Conservation (phyloP, 2,113 vertebrate genomes). For the Pollimyrus isidori region DNA sequence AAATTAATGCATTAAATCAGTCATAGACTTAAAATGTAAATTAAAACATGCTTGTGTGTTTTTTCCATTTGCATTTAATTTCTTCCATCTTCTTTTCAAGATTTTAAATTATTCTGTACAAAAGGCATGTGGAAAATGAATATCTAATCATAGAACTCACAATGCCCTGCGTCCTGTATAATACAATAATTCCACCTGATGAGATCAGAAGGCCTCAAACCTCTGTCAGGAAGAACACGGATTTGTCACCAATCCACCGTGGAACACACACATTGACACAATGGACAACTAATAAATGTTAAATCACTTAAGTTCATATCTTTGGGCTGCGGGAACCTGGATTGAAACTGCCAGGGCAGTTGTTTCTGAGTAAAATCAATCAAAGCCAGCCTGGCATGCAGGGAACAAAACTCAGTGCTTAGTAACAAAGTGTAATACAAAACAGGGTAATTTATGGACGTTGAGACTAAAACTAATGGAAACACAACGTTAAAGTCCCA, state of each 20-base stretch:
- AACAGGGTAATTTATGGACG: not conserved
- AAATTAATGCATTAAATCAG: not conserved
- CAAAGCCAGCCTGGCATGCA: not conserved
- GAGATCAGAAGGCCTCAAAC: not conserved
- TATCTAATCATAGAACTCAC: slow-evolving; percentile 2
- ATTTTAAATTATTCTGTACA: slow-evolving; percentile 5
- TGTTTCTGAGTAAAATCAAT: not conserved
- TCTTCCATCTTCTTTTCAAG: slow-evolving; percentile 15
- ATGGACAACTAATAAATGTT: not conserved
- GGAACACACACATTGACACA: not conserved
- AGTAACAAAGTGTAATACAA: not conserved
- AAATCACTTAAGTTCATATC: not conserved
- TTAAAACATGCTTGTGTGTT: slow-evolving; percentile 6
- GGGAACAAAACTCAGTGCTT: not conserved
- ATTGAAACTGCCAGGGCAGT: not conserved
- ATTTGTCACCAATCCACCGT: not conserved
- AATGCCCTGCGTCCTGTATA: not conserved
- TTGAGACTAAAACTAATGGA: not conserved
- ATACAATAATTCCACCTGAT: not conserved
- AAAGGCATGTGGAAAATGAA: slow-evolving; percentile 32
- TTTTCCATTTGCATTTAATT: slow-evolving; percentile 13
- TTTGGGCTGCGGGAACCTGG: not conserved
- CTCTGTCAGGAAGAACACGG: not conserved
- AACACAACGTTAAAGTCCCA: not conserved
- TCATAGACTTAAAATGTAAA: not conserved